Evolutionary conservation across 2,888 invertebrate genomes (phyloP), one percentile per base, ranked within the genome.

Genomic region (Leptinotarsa juncta): DNA sequence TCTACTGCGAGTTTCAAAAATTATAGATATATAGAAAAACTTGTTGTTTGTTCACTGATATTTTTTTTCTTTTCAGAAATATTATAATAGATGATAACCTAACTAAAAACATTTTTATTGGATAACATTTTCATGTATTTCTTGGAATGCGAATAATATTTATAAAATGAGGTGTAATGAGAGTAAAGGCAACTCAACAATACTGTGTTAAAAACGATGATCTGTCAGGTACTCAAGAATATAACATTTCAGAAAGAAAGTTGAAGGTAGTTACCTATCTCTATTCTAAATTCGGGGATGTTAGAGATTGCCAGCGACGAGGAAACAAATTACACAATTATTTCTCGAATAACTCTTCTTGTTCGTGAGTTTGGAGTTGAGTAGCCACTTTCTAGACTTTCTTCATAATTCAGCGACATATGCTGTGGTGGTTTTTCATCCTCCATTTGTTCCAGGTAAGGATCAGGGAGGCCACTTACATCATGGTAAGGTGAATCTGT

Each of bases 361-460:
- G 95, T 95, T 87, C 97, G 93, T 84, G 96, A 96, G 90, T 97
- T 97, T 78, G 97, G 97, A 82, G 97, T 97, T 80, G 97, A 97
- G 89, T 97, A 97, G 71, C 97, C 97, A 78, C 96, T 96, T 89
- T 97, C 97, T 70, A 96, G 91, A 83, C 96, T 96, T 90, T 97
- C 97, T 89, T 97, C 97, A 89, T 97, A 97, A 87, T 95, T 95
- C 83, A 96, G 92, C 76, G 95, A 95, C 88, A 96, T 93, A 88
- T 96, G 96, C 85, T 94, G 94, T 75, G 95, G 94, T 50, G 95
- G 95, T 88, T 96, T 96, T 85, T 94, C 93, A 84, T 96, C 96
- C 87, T 91, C 92, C 89, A 93, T 91, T 85, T 92, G 93, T 85
- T 93, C 95, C 91, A 94, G 91, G 89, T 96, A 96, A 66, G 95